phyloP scores from a whole-genome alignment of 2,888 invertebrate genomes.

The Blastobasis adustella region DNA sequence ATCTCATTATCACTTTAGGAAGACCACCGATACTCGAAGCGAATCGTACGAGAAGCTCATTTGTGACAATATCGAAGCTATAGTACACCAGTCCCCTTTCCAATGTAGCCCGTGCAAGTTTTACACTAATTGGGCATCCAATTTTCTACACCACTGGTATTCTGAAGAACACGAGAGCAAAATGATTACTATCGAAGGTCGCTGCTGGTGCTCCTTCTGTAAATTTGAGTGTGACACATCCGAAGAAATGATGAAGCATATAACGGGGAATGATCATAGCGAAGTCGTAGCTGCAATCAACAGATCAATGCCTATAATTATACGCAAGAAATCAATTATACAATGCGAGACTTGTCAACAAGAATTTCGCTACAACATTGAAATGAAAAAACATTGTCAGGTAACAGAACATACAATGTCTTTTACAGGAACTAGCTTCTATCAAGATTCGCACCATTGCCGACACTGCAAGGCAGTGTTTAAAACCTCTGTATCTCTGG shows the following conservation, averaged over 20 bases:
- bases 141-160: slow-evolving; percentile 84
- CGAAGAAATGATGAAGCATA: slow-evolving; percentile 79
- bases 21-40: slow-evolving; percentile 76
- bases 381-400: slow-evolving; percentile 78
- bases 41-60: slow-evolving; percentile 77
- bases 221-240: slow-evolving; percentile 79
- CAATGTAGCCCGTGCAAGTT: slow-evolving; percentile 90
- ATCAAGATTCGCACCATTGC: slow-evolving; percentile 79
- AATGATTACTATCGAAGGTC: slow-evolving; percentile 69
- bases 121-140: slow-evolving; percentile 85
- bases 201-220: slow-evolving; percentile 84
- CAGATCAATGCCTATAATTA: slow-evolving; percentile 86
- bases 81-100: slow-evolving; percentile 88
- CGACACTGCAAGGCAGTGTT: slow-evolving; percentile 74
- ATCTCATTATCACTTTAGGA: slow-evolving; percentile 88
- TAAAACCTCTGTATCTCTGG: slow-evolving; percentile 77
- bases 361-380: slow-evolving; percentile 84
- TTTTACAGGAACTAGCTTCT: slow-evolving; percentile 76
- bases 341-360: slow-evolving; percentile 80
- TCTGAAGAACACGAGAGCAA: slow-evolving; percentile 76
- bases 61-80: slow-evolving; percentile 83
- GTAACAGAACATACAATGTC: slow-evolving; percentile 64
- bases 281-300: slow-evolving; percentile 85
- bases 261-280: slow-evolving; percentile 78
- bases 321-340: slow-evolving; percentile 78